Conservation (phyloP, 53 echinoderm and acorn worm genomes). For the Glandiceps talaboti region DNA sequence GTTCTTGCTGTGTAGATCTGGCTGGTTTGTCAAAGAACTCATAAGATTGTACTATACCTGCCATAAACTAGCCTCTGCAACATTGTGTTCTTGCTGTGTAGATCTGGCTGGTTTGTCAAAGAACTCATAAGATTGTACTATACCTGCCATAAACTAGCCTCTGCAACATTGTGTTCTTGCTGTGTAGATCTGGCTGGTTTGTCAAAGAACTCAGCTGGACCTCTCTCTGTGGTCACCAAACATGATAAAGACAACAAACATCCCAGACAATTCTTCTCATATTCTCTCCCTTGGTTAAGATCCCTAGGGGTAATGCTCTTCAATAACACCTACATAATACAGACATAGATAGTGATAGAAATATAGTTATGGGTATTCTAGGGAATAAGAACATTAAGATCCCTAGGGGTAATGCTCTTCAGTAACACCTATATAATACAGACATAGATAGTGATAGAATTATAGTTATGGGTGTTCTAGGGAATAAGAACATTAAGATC, state of each 20-base stretch:
- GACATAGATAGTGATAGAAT: too few species aligned
- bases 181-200: constrained; percentile 48
- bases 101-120: constrained; percentile 56
- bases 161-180: constrained; percentile 48
- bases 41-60: constrained; percentile 57
- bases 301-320: constrained; percentile 48
- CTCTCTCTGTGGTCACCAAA: constrained; percentile 29
- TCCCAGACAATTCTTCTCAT: constrained; percentile 58
- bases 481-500: too few species aligned
- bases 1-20: constrained; percentile 37
- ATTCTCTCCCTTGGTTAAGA: constrained; percentile 59
- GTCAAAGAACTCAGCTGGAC: constrained; percentile 45
- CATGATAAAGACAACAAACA: constrained; percentile 66
- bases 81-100: constrained; percentile 44
- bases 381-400: too few species aligned
- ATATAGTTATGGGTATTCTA: too few species aligned
- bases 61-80: constrained; percentile 68
- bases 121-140: constrained; percentile 42
- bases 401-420: too few species aligned
- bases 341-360: background rate
- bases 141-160: constrained; percentile 84
- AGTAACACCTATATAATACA: too few species aligned
- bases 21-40: constrained; percentile 75
- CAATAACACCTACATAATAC: constrained; percentile 43
- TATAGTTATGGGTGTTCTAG: too few species aligned